These are phyloP conservation scores for Heliconius eleuchia DNA, from an alignment of 1,140 invertebrate genomes.

Conservation along the genomic window DNA sequence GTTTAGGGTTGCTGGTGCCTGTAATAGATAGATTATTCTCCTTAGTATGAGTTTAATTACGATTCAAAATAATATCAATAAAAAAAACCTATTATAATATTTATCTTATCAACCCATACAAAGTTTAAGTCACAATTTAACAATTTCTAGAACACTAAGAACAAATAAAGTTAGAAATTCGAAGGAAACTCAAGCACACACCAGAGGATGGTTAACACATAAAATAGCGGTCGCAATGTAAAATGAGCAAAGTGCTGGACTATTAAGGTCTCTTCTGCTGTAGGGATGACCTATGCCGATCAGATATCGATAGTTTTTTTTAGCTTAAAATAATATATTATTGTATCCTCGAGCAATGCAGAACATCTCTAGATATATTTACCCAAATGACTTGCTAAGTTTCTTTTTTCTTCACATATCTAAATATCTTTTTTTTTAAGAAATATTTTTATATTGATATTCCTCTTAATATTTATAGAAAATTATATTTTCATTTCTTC, in stretches of 20 bases:
- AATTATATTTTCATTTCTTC: no score
- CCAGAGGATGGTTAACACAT: conserved; percentile 36
- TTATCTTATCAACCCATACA: not conserved
- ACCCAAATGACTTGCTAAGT: no score
- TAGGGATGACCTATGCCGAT: conserved; percentile 33
- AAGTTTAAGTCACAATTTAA: not conserved
- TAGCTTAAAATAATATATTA: not conserved
- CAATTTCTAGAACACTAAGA: conserved; percentile 7
- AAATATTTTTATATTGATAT: no score
- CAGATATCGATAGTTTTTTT: not conserved
- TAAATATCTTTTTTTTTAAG: no score
- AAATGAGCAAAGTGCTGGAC: conserved; percentile 51
- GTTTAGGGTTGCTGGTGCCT: no score
- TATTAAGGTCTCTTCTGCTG: conserved; percentile 48
- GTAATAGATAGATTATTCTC: no score
- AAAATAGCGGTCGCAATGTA: conserved; percentile 45
- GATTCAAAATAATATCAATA: not conserved
- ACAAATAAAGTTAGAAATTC: conserved; percentile 28
- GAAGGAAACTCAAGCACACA: conserved; percentile 32
- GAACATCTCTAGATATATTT: no score
- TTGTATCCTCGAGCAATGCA: no score
- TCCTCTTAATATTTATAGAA: no score
- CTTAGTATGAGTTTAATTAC: no score
- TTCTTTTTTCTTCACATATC: no score
- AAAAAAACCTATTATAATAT: not conserved